Base-by-base conservation (phyloP, 2,113 vertebrate species). In the Petaurus breviceps region DNA sequence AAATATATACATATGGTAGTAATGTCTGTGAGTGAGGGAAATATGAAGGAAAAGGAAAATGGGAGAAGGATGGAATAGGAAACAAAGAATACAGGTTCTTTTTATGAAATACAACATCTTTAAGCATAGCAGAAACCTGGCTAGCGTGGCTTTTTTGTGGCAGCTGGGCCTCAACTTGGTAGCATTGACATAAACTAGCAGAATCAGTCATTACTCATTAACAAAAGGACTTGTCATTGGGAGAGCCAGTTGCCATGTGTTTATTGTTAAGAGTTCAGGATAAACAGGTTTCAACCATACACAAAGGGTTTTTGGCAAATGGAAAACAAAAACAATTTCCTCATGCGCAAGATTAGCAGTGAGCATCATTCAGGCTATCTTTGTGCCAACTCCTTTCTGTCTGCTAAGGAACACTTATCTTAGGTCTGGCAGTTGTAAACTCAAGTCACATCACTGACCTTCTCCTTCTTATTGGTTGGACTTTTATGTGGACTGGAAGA, bases 271-370 rank as follows among this genome's bases (percentile, higher is more conserved):
- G 95, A 97, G 94, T 97, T 97, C 98, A 97, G 96, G 98, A 98
- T 96, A 97, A 96, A 98, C 97, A 98, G 98, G 98, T 98, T 98
- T 97, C 90, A 90, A 55, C 96, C 68, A 95, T 2, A 25, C 68
- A 91, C 93, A 90, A 61, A 91, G 95, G 94, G 0, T 95, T 97
- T 94, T 89, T 95, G 96, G 95, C 97, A 95, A 97, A 93, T 90
- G 57, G 68, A 95, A 97, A 97, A 97, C 94, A 96, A 61, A 95
- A 97, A 97, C 97, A 97, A 91, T 92, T 96, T 97, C 95, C 93
- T 89, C 90, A 84, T 51, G 95, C 90, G 84, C 94, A 92, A 55
- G 93, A 51, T 46, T 94, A 93, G 95, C 89, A 47, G 53, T 46
- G 25, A 95, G 89, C 93, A 50, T 92, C 53, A 12, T 61, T 90